Conservation (phyloP, 2,888 invertebrate species). For the Campoplex nolae region DNA sequence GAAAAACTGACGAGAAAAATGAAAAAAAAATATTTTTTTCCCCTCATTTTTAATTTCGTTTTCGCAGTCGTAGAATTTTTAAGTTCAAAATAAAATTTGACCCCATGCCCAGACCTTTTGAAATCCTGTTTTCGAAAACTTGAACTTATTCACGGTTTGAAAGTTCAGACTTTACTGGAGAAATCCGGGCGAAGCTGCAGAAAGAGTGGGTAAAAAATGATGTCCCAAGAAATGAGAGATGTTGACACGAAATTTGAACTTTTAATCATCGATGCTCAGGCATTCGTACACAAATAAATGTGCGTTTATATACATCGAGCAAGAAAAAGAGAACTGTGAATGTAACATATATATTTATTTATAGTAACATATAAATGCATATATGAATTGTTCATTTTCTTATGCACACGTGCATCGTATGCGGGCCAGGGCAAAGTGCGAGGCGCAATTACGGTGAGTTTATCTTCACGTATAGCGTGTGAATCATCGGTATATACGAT, state of each 20-base stretch:
- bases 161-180: not conserved
- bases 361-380: conserved; percentile 24
- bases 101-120: too few relatives aligned
- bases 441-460: conserved; percentile 82
- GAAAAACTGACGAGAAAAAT: not conserved
- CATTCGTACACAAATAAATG: not conserved
- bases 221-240: not conserved
- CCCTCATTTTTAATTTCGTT: too few relatives aligned
- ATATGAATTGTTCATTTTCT: conserved; percentile 24
- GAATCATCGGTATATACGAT: conserved; percentile 78
- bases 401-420: conserved; percentile 74
- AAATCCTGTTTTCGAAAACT: not conserved
- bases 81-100: too few relatives aligned
- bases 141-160: too few relatives aligned
- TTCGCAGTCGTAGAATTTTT: too few relatives aligned
- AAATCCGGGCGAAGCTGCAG: not conserved
- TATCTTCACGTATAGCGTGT: conserved; percentile 79
- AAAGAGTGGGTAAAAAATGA: not conserved
- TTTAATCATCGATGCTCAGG: not conserved
- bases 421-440: conserved; percentile 80
- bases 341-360: conserved; percentile 32
- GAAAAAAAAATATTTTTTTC: not conserved
- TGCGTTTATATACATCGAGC: not conserved
- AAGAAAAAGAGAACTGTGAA: not conserved
- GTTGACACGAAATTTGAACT: not conserved